Conservation (phyloP, 2,888 invertebrate species). For the Eurytoma adleriae region DNA sequence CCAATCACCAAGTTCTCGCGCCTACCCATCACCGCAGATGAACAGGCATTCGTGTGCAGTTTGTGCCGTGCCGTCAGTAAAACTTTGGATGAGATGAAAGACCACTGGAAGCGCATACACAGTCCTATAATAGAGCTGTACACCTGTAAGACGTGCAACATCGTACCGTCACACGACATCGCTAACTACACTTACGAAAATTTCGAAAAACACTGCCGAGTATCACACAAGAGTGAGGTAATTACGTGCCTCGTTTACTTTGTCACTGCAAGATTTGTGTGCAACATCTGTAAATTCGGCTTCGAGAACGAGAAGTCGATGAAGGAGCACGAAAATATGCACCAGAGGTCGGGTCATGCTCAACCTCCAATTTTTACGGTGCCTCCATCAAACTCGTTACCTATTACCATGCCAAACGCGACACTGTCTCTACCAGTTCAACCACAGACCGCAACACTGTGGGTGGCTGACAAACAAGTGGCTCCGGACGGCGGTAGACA, state of each 20-base stretch:
- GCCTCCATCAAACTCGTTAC: background rate
- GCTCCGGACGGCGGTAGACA: slow-evolving; percentile 42
- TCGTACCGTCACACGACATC: slow-evolving; percentile 37
- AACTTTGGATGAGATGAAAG: slow-evolving; percentile 52
- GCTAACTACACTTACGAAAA: slow-evolving; percentile 52
- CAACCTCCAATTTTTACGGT: background rate
- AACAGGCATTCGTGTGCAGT: slow-evolving; percentile 61
- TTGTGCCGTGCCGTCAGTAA: slow-evolving; percentile 58
- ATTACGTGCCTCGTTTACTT: slow-evolving; percentile 47
- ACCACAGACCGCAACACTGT: slow-evolving; percentile 17
- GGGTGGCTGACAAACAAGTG: slow-evolving; percentile 36
- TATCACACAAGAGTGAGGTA: slow-evolving; percentile 17
- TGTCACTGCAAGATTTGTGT: slow-evolving; percentile 52
- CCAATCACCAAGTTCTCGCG: slow-evolving; percentile 49
- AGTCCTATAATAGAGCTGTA: slow-evolving; percentile 56
- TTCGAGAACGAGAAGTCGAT: slow-evolving; percentile 58
- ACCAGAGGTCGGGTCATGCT: slow-evolving; percentile 28
- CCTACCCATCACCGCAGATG: slow-evolving; percentile 19
- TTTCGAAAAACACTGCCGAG: slow-evolving; percentile 62
- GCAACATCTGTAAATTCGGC: slow-evolving; percentile 58
- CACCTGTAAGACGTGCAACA: slow-evolving; percentile 54
- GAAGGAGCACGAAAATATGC: slow-evolving; percentile 58
- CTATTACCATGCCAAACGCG: background rate
- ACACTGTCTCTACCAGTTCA: background rate
- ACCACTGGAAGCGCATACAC: slow-evolving; percentile 55